Percentiles rank a stretch among this genome's conserved stretches.
phyloP scores from a whole-genome alignment of 2,888 invertebrate species.

The Maniola hyperantus region DNA sequence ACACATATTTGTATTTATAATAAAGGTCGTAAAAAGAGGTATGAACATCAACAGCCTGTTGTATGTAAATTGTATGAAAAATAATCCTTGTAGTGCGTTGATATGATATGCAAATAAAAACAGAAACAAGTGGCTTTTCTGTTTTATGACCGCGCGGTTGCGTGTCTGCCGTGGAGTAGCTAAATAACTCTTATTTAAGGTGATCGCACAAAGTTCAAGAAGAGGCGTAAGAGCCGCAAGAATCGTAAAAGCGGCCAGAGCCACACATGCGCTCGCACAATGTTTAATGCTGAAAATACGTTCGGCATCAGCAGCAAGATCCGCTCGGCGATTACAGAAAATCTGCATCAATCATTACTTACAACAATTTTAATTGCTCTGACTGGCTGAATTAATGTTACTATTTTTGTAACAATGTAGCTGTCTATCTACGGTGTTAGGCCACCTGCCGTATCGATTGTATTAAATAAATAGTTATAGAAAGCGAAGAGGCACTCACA shows the following conservation, averaged over 20 bases:
- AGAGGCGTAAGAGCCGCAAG: neutral
- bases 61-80: conserved; percentile 11
- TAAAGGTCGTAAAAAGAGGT: neutral
- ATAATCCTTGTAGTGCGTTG: neutral
- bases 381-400: too few relatives aligned
- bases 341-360: too few relatives aligned
- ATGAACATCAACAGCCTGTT: neutral
- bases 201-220: neutral
- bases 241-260: too few relatives aligned
- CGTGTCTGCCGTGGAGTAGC: neutral
- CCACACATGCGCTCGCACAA: neutral
- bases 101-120: conserved; percentile 29
- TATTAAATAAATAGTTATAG: too few relatives aligned
- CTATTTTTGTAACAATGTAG: too few relatives aligned
- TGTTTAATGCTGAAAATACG: too few relatives aligned
- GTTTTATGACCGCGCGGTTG: conserved; percentile 25
- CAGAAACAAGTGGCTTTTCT: conserved; percentile 23
- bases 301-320: too few relatives aligned
- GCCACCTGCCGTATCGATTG: too few relatives aligned
- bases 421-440: too few relatives aligned
- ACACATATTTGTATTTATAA: neutral
- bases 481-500: too few relatives aligned
- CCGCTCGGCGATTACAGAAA: too few relatives aligned
- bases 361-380: too few relatives aligned
- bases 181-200: conserved; percentile 3